phyloP scores from a whole-genome alignment of 2,888 invertebrate genomes.

The Tyria jacobaeae region DNA sequence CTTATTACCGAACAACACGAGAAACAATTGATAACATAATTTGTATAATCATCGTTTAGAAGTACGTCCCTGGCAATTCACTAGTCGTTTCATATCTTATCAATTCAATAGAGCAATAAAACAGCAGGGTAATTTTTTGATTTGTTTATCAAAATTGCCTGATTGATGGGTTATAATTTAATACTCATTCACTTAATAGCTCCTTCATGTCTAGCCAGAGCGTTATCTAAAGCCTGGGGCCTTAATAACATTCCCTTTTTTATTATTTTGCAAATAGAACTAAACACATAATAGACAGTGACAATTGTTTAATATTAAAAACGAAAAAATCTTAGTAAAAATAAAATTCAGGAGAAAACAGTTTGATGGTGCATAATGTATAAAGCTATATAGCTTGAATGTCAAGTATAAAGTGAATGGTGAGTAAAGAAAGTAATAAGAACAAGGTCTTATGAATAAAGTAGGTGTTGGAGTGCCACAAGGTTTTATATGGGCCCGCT shows the following conservation, averaged over 20 bases:
- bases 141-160: not conserved
- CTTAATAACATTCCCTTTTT: not conserved
- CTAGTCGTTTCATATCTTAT: not conserved
- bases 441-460: constrained; percentile 3
- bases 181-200: not conserved
- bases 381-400: not conserved
- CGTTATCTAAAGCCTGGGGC: not conserved
- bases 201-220: not conserved
- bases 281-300: too few species aligned
- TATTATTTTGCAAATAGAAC: not conserved
- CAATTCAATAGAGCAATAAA: not conserved
- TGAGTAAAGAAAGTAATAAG: not conserved
- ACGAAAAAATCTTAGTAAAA: not conserved
- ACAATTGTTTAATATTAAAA: not conserved
- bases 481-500: constrained; percentile 52
- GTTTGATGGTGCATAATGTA: not conserved
- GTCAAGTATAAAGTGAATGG: constrained; percentile 4
- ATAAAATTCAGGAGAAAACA: fast-evolving
- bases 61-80: not conserved
- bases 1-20: constrained; percentile 17
- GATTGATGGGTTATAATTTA: not conserved
- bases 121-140: not conserved
- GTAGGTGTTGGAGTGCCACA: constrained; percentile 50
- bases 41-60: not conserved
- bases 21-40: constrained; percentile 4